These are phyloP conservation scores for Pungitius pungitius DNA, from an alignment of 2,113 vertebrate genomes.

Conservation along the genomic window DNA sequence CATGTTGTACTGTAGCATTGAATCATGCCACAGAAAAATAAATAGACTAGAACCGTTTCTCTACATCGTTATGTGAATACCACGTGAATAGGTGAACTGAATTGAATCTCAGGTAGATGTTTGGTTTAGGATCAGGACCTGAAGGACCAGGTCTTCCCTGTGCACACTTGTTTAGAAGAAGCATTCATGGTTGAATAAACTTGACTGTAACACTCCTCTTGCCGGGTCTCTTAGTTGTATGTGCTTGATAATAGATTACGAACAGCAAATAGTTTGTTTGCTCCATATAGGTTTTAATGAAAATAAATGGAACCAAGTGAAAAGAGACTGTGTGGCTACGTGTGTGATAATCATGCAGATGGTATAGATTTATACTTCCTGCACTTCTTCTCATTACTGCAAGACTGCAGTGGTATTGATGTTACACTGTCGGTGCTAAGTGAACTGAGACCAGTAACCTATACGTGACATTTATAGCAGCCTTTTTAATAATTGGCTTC, in stretches of 20 bases:
- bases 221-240: slow-evolving; percentile 31
- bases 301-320: slow-evolving; percentile 17
- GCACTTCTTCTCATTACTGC: slow-evolving; percentile 26
- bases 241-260: slow-evolving; percentile 35
- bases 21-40: slow-evolving; percentile 61
- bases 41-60: slow-evolving; percentile 71
- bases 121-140: slow-evolving; percentile 66
- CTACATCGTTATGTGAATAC: slow-evolving; percentile 65
- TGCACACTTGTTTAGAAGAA: slow-evolving; percentile 74
- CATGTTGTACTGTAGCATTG: slow-evolving; percentile 70
- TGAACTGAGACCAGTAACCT: slow-evolving; percentile 30
- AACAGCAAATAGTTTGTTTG: slow-evolving; percentile 30
- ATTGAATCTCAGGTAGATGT: slow-evolving; percentile 78
- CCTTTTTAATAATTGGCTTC: slow-evolving; percentile 11
- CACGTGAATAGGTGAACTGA: slow-evolving; percentile 66
- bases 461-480: slow-evolving; percentile 14
- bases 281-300: slow-evolving; percentile 30
- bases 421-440: slow-evolving; percentile 24
- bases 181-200: slow-evolving; percentile 72
- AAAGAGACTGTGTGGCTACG: slow-evolving; percentile 5
- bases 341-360: slow-evolving; percentile 4
- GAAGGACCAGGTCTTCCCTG: slow-evolving; percentile 60
- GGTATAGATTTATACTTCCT: slow-evolving; percentile 27
- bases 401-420: slow-evolving; percentile 44
- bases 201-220: slow-evolving; percentile 66